phyloP scores from a whole-genome alignment of 1,140 invertebrate genomes.

The Drosophila arizonae region DNA sequence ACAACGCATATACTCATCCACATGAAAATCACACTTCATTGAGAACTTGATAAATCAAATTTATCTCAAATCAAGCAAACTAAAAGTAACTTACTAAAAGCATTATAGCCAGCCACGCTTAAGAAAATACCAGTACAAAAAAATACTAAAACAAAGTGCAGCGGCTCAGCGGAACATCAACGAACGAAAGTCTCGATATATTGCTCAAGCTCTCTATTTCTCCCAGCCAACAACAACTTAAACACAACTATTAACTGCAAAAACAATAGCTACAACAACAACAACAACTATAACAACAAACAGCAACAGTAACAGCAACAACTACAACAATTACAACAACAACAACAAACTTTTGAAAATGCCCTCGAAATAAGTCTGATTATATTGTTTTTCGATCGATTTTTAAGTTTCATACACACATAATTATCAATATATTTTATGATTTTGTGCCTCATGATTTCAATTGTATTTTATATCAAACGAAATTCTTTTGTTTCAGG shows the following conservation, averaged over 20 bases:
- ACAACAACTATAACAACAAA: slow-evolving; percentile 25
- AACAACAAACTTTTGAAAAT: slow-evolving; percentile 44
- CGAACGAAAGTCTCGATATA: slow-evolving; percentile 4
- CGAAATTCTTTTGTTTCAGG: slow-evolving; percentile 92
- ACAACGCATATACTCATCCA: slow-evolving; percentile 61
- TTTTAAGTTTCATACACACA: slow-evolving; percentile 51
- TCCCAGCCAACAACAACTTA: slow-evolving; percentile 18
- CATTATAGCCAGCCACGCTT: slow-evolving; percentile 23
- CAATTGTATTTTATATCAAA: slow-evolving; percentile 80
- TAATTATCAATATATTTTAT: slow-evolving; percentile 67
- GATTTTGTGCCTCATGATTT: slow-evolving; percentile 77
- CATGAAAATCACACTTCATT: slow-evolving; percentile 63
- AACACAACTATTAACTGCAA: slow-evolving; percentile 19
- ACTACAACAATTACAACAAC: no score
- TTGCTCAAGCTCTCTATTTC: slow-evolving; percentile 9
- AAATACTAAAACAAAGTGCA: slow-evolving; percentile 5
- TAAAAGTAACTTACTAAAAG: slow-evolving; percentile 56
- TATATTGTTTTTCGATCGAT: slow-evolving; percentile 19
- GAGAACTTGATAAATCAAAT: slow-evolving; percentile 28
- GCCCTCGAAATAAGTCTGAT: slow-evolving; percentile 50
- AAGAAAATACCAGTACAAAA: slow-evolving; percentile 9
- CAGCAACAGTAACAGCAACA: no score
- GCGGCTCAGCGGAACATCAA: slow-evolving; percentile 3
- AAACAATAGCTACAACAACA: slow-evolving; percentile 19
- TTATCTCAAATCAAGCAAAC: slow-evolving; percentile 37